phyloP scores from a whole-genome alignment of 2,113 vertebrate species.

The Labrus mixtus region DNA sequence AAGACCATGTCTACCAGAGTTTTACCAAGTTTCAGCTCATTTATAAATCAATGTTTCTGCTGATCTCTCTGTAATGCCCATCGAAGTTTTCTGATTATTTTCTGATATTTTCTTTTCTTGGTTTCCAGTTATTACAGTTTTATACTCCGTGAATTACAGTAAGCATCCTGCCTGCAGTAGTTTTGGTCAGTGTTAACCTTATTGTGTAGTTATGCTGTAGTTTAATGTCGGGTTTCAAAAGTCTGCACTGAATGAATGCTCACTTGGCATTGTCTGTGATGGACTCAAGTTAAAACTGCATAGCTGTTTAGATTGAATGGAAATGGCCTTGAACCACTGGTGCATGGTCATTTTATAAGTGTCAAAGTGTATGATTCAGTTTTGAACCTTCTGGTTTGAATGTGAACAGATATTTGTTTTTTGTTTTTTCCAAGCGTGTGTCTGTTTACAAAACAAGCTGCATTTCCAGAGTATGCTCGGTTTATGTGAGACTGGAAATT shows the following conservation, averaged over 20 bases:
- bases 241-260: slow-evolving; percentile 1
- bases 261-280: background rate
- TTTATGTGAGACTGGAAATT: background rate
- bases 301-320: background rate
- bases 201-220: background rate
- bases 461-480: background rate
- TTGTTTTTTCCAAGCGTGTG: background rate
- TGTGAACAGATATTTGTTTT: background rate
- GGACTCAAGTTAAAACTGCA: background rate
- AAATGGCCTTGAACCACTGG: background rate
- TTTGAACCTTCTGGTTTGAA: background rate
- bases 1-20: slow-evolving; percentile 17
- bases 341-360: background rate
- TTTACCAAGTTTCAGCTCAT: slow-evolving; percentile 1
- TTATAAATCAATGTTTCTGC: background rate
- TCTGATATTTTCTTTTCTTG: background rate
- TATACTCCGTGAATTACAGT: background rate
- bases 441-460: background rate
- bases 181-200: background rate
- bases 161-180: background rate
- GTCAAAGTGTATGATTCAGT: background rate
- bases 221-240: background rate
- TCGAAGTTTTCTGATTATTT: too few species aligned
- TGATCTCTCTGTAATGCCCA: background rate
- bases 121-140: background rate